Base-by-base conservation (phyloP, 53 echinoderm and acorn worm species). In the Apostichopus leukothele region DNA sequence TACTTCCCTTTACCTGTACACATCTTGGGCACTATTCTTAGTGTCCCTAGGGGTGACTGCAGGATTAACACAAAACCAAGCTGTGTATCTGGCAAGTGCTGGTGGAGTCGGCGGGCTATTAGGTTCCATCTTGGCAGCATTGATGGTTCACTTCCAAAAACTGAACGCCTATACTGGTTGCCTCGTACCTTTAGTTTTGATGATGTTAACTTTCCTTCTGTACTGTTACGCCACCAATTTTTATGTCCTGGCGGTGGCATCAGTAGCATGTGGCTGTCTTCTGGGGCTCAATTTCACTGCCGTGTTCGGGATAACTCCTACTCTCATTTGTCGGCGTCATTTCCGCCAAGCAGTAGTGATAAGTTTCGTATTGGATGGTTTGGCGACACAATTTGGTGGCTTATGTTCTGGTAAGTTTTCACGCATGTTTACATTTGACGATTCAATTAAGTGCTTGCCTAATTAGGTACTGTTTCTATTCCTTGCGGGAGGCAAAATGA, bases 21-120 rank as follows among this genome's bases (percentile, higher is more conserved):
- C 77, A 13, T 76, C 77, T 51, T 76, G 77, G 77, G 77, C 77
- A 52, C 77, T 76, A 9, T 76, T 76, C 20, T 50, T 76, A 4
- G 77, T 76, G 77, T 76, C 77, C 23, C 10, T 76, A 14, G 77
- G 77, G 77, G 10, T 39, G 10, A 52, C 77, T 4, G 77, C 77
- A 27, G 77, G 77, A 6, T 16, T 76, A 39, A 7, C 25, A 76
- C 77, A 76, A 13, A 4, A 39, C 6, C 51, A 52, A 10, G 77
- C 77, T 14, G 77, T 76, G 0, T 13, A 39, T 39, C 50, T 76
- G 77, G 23, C 77, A 3, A 76, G 50, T 14, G 50, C 50, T 13
- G 77, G 77, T 21, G 77, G 77, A n/a, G 9, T 76, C 11, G 77
- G 77, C 10, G 77, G 77, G 12, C 52, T 76, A 39, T 9, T 10